Percentiles rank a stretch among this genome's conserved stretches.
Evolutionary conservation across 2,113 vertebrate genomes (phyloP).

Genomic region (Epinephelus lanceolatus): DNA sequence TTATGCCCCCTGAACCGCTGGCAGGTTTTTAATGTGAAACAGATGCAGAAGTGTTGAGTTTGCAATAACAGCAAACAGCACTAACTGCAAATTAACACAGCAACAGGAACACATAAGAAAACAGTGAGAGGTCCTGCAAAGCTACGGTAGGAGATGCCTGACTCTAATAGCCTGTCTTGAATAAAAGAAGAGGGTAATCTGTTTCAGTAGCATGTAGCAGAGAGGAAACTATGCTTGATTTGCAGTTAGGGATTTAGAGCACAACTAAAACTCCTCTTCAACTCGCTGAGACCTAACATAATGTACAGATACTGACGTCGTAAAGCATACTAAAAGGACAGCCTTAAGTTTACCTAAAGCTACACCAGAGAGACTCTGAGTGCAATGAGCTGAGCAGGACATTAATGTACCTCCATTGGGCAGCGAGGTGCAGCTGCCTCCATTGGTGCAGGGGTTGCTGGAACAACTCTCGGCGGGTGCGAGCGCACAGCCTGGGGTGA

Average conservation of each 20-base stretch:
- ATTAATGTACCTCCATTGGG: slow-evolving; percentile 88
- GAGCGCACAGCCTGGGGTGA: slow-evolving; percentile 90
- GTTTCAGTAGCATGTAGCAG: background rate
- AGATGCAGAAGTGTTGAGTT: slow-evolving; percentile 40
- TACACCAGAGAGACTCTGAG: background rate
- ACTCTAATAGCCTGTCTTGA: background rate
- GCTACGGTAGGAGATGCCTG: background rate
- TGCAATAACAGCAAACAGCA: slow-evolving; percentile 16
- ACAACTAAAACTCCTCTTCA: background rate
- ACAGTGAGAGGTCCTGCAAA: background rate
- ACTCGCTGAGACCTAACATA: background rate
- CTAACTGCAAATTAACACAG: slow-evolving; percentile 5
- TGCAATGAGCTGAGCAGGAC: slow-evolving; percentile 26
- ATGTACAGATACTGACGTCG: background rate
- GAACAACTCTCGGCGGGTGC: slow-evolving; percentile 88
- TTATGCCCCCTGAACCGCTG: slow-evolving; percentile 15
- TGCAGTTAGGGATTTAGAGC: no score
- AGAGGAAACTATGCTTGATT: background rate
- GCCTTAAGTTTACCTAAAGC: no score
- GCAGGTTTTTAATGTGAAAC: slow-evolving; percentile 50
- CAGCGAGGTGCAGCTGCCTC: slow-evolving; percentile 89
- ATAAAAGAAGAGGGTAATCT: background rate
- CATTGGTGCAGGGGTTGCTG: slow-evolving; percentile 93
- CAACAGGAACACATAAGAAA: background rate
- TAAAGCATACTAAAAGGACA: no score